These are phyloP conservation scores for Dipodomys spectabilis DNA, from an alignment of 2,113 vertebrate genomes.

Conservation along the genomic window DNA sequence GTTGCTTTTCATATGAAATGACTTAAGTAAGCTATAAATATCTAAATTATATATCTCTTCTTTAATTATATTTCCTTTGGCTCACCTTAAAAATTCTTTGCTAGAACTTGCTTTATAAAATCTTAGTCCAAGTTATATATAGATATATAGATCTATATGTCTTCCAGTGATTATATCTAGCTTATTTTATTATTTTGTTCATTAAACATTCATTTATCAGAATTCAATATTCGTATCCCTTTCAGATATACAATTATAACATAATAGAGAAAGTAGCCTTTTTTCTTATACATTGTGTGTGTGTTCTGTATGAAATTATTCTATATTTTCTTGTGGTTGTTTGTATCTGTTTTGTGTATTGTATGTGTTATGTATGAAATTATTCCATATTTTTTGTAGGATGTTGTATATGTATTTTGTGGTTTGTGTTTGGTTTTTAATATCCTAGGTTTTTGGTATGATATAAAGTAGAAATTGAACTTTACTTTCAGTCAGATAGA, in stretches of 20 bases:
- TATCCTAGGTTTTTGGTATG: background rate
- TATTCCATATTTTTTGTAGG: no score
- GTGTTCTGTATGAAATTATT: no score
- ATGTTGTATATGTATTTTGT: no score
- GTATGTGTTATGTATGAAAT: no score
- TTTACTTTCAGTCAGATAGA: background rate
- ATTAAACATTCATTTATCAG: constrained; percentile 20
- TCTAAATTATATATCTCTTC: background rate
- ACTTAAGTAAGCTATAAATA: background rate
- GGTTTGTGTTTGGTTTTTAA: no score
- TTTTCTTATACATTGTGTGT: no score
- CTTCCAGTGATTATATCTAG: background rate
- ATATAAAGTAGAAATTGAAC: background rate
- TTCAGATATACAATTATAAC: no score
- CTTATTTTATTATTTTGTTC: constrained; percentile 23
- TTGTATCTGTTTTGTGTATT: no score
- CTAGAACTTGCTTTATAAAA: constrained; percentile 35
- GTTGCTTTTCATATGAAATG: constrained; percentile 38
- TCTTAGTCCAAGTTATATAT: background rate
- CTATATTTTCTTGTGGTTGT: no score
- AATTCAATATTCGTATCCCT: background rate
- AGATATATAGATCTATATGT: background rate
- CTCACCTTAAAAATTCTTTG: constrained; percentile 38
- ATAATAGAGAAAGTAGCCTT: no score
- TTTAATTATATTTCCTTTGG: constrained; percentile 10